phyloP scores from a whole-genome alignment of 2,797 vertebrate species.

The Euthynnus affinis region DNA sequence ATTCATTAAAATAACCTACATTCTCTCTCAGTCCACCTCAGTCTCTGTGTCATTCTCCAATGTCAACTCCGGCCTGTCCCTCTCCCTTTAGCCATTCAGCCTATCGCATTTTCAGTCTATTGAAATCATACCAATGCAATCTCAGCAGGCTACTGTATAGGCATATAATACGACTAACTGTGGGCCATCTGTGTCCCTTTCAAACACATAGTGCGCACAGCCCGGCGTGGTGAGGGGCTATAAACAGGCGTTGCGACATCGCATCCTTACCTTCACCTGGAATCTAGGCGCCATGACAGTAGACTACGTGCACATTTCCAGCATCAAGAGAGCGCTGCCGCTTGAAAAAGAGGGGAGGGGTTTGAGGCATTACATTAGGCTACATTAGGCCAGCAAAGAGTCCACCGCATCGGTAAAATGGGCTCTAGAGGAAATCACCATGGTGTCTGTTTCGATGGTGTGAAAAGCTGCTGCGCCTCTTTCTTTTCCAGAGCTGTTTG shows the following conservation, averaged over 20 bases:
- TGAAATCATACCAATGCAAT: background rate
- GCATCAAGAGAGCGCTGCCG: constrained; percentile 39
- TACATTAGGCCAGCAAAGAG: constrained; percentile 1
- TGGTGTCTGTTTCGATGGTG: background rate
- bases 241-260: constrained; percentile 53
- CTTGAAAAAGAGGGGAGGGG: constrained; percentile 62
- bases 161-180: background rate
- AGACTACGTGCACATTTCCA: constrained; percentile 55
- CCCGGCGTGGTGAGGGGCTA: constrained; percentile 31
- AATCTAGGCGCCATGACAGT: constrained; percentile 86
- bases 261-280: constrained; percentile 89
- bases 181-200: background rate
- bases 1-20: constrained; percentile 48
- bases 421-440: background rate
- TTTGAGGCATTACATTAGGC: constrained; percentile 31
- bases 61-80: constrained; percentile 76
- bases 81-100: constrained; percentile 27
- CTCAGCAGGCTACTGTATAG: background rate
- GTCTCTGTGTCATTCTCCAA: constrained; percentile 83
- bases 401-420: constrained; percentile 22
- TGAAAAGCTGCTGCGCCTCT: background rate
- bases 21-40: constrained; percentile 36
- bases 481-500: background rate
- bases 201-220: constrained; percentile 24
- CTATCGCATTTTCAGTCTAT: constrained; percentile 27